Evolutionary conservation across 2,888 invertebrate genomes (phyloP), one percentile per base, ranked within the genome.

Genomic region (Pegoplata infirma): DNA sequence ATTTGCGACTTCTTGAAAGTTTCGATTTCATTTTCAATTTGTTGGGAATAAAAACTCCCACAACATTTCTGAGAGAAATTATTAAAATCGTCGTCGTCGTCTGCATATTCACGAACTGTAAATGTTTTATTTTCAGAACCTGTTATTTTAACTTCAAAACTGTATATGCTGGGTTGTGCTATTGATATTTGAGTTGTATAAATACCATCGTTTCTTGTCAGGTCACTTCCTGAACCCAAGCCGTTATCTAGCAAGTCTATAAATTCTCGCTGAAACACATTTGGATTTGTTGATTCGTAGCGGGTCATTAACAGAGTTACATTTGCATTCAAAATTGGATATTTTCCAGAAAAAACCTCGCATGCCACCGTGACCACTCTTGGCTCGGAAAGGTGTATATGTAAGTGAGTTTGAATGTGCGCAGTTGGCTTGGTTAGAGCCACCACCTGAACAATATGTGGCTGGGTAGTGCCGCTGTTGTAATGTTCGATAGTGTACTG

Each of bases 371-470:
- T 32, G 32, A 32, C 32, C 32, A 10, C 32, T 32, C 12, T 32
- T 2, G 32, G 32, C 0, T 12, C 32, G 32, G 10, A 32, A 32
- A 2, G 32, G 2, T 32, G 32, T 12, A 32, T 8, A 10, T 32
- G 32, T 12, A 32, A 32, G 32, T 32, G 32, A 10, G 32, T 32
- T 32, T 32, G 32, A 10, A 32, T 32, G 10, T 12, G 32, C 32
- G 32, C 3, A 32, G 1, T 32, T 12, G 32, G 12, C 5, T 32
- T 32, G 3, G 32, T 32, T 8, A 32, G 32, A 32, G 92, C 92
- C 82, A 91, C 90, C 0, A 93, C 92, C 88, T 92, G 92, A 0
- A 93, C 90, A 83, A 91, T 92, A 84, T 92, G 92, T 0, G 92
- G 91, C 83, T 92, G 92, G 0, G 92, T 92, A 82, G 91, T 91